Conservation (phyloP, 2,113 vertebrate genomes). For the Collichthys lucidus region DNA sequence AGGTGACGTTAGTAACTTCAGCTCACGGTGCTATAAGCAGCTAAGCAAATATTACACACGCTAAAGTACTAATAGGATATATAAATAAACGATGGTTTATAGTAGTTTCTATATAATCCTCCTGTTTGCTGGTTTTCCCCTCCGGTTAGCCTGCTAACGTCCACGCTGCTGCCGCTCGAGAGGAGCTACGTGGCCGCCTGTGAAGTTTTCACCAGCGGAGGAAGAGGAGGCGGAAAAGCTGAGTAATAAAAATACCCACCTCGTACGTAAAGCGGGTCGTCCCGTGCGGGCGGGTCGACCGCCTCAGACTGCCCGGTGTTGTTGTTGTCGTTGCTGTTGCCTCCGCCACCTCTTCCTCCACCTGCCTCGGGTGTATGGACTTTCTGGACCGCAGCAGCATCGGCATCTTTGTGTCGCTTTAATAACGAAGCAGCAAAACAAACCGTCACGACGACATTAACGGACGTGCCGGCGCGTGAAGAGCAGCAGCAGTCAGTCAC, state of each 20-base stretch:
- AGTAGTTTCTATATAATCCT: background rate
- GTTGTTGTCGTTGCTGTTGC: background rate
- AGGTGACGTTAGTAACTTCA: background rate
- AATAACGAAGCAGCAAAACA: conserved; percentile 18
- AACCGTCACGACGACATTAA: conserved; percentile 11
- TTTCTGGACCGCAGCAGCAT: conserved; percentile 65
- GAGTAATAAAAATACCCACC: conserved; percentile 70
- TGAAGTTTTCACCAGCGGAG: conserved; percentile 51
- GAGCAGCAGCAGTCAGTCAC: too few relatives aligned
- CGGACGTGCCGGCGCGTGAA: background rate
- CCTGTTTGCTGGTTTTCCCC: background rate
- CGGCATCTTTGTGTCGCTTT: conserved; percentile 54
- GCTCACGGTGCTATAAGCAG: conserved; percentile 3
- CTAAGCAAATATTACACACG: background rate
- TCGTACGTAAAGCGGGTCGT: conserved; percentile 9
- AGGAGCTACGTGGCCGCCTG: conserved; percentile 74
- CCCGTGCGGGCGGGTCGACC: conserved; percentile 38
- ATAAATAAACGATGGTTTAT: background rate
- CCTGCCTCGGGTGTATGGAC: background rate
- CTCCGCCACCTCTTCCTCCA: background rate
- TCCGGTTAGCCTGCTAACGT: conserved; percentile 22
- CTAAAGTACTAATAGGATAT: background rate
- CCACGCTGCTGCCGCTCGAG: conserved; percentile 13
- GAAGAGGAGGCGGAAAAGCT: conserved; percentile 76
- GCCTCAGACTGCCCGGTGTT: background rate